These are phyloP conservation scores for Sylvilagus bachmani DNA, from an alignment of 2,113 vertebrate genomes.

Conservation along the genomic window DNA sequence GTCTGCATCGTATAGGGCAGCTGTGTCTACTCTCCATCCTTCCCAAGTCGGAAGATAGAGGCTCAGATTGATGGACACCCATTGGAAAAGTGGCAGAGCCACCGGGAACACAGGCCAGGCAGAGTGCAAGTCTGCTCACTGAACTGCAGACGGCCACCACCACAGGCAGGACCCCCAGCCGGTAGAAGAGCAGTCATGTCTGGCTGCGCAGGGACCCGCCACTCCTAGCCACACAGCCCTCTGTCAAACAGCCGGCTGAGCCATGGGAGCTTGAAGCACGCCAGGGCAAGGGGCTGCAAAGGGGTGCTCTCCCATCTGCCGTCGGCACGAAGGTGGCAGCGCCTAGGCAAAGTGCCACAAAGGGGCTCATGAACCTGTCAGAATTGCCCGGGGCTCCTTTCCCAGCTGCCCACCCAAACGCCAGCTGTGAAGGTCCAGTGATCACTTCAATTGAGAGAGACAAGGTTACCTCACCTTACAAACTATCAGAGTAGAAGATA, in stretches of 20 bases:
- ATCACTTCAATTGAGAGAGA: background rate
- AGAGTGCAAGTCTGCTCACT: background rate
- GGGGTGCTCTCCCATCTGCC: background rate
- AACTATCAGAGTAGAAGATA: background rate
- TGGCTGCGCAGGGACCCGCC: background rate
- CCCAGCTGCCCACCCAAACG: background rate
- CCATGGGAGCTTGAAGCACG: background rate
- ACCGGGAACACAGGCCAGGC: background rate
- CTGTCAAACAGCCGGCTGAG: background rate
- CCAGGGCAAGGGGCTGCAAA: too few relatives aligned
- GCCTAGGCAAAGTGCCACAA: background rate
- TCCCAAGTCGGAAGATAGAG: background rate
- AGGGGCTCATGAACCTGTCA: background rate
- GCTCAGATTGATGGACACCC: background rate
- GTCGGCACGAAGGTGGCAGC: fast-evolving
- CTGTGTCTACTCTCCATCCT: background rate
- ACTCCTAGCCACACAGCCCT: background rate
- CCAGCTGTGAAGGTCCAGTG: background rate
- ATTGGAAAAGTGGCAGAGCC: background rate
- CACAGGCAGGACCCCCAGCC: background rate
- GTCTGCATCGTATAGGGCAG: fast-evolving
- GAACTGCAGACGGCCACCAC: fast-evolving
- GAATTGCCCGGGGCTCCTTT: background rate
- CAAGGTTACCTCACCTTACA: background rate
- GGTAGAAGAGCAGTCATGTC: background rate